Evolutionary conservation across 2,113 vertebrate genomes (phyloP), one percentile per base, ranked within the genome.

Genomic region (Lynx canadensis): DNA sequence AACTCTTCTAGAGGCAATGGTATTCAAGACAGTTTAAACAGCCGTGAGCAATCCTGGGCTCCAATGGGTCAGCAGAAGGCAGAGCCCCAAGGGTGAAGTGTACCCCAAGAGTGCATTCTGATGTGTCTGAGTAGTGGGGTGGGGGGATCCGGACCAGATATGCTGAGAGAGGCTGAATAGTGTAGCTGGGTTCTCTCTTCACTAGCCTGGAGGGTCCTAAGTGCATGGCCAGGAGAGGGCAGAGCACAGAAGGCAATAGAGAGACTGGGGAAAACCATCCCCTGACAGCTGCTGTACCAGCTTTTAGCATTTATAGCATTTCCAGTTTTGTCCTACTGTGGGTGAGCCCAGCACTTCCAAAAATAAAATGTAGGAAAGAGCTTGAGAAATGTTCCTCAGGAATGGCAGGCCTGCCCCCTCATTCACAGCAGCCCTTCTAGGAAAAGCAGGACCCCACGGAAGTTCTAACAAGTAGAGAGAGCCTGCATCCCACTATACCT

Each of bases 301-400:
- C 3, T 38, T 60, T 45, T 48, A 68, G 57, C 50, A 65, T 71
- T 66, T 50, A 38, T 1, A 65, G 41, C 50, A 71, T 81, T 87
- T 89, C 52, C 50, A 38, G 65, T 78, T 97, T n/a, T 52, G 19
- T 89, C 76, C 52, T 78, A 6, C 23, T 60, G 38, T 27, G 38
- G 45, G 29, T 60, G 31, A 91, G 69, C 19, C 76, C 38, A 71
- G 52, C 14, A 78, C 36, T 29, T 84, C 10, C 79, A 69, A 69
- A 84, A 65, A 45, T 33, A 23, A 95, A 71, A 92, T 15, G 5
- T 36, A 95, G 21, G 27, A n/a, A 91, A 93, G 23, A 73, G 31
- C 25, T n/a, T 7, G 33, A 85, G 45, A 38, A 74, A 66, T 33
- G n/a, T 90, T 68, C 29, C 82, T 0, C 0, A n/a, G 48, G 69